Conservation (phyloP, 2,797 vertebrate species). For the Cynodonichthys magdalenae region DNA sequence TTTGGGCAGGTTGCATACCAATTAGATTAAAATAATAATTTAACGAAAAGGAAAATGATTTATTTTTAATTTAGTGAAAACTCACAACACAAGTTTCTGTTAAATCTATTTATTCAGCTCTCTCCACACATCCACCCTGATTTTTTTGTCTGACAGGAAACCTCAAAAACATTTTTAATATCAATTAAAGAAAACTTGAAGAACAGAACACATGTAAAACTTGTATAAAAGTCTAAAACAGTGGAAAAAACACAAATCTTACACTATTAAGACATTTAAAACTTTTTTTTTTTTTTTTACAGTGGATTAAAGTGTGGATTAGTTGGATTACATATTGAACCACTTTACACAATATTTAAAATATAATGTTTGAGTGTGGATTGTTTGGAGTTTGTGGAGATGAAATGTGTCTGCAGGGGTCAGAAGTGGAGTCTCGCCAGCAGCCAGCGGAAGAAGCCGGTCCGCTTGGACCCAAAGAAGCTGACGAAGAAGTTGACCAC, state of each 20-base stretch:
- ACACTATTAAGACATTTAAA: constrained; percentile 22
- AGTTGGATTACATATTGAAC: constrained; percentile 47
- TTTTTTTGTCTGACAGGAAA: constrained; percentile 7
- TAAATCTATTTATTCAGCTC: constrained; percentile 56
- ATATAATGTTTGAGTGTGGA: constrained; percentile 8
- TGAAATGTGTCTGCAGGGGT: constrained; percentile 25
- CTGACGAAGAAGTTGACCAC: constrained; percentile 75
- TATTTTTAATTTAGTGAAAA: constrained; percentile 9
- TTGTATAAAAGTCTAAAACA: constrained; percentile 10
- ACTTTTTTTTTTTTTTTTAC: constrained; percentile 8
- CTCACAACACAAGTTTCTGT: constrained; percentile 9
- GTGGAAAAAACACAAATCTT: constrained; percentile 2
- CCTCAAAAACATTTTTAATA: not conserved
- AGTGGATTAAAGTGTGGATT: constrained; percentile 48
- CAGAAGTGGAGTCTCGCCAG: constrained; percentile 77
- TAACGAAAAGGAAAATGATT: not conserved
- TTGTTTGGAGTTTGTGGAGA: constrained; percentile 4
- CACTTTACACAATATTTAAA: constrained; percentile 3
- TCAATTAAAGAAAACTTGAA: not conserved
- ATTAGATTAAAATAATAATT: not conserved
- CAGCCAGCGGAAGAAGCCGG: constrained; percentile 78
- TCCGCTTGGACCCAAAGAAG: constrained; percentile 79
- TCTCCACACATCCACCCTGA: constrained; percentile 5
- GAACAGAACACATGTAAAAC: not conserved
- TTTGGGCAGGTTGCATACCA: not conserved